Evolutionary conservation across 2,888 invertebrate genomes (phyloP).

Genomic region (Phengaris arion): DNA sequence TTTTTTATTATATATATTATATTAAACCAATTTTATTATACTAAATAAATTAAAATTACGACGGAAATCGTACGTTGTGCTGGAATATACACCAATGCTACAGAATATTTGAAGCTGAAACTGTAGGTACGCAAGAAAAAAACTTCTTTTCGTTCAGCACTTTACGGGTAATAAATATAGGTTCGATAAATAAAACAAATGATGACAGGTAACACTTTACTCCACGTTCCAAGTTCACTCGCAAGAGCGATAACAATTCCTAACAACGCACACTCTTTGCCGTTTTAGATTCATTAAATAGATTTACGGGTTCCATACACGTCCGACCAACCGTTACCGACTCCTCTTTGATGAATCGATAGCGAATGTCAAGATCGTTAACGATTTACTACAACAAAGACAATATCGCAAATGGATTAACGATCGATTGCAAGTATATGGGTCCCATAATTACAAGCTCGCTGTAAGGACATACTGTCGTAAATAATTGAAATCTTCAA

Average conservation of each 20-base stretch:
- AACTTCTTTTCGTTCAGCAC: too few relatives aligned
- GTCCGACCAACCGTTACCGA: not conserved
- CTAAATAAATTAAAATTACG: too few relatives aligned
- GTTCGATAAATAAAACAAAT: conserved; percentile 37
- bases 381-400: not conserved
- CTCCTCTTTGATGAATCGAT: too few relatives aligned
- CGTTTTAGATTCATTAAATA: not conserved
- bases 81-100: too few relatives aligned
- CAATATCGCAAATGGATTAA: not conserved
- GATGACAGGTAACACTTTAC: conserved; percentile 59
- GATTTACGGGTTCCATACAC: not conserved
- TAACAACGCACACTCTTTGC: conserved; percentile 38
- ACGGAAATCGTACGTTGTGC: too few relatives aligned
- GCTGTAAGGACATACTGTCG: not conserved
- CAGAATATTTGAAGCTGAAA: too few relatives aligned
- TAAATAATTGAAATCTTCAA: not conserved
- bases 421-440: not conserved
- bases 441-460: not conserved
- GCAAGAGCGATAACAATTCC: conserved; percentile 61
- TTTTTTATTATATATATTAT: too few relatives aligned
- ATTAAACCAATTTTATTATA: too few relatives aligned
- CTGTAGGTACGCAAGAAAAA: too few relatives aligned
- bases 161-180: too few relatives aligned
- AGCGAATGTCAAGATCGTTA: too few relatives aligned
- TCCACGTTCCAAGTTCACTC: conserved; percentile 53